Evolutionary conservation across 2,888 invertebrate species (phyloP).

Genomic region (Pogonocherus hispidulus): DNA sequence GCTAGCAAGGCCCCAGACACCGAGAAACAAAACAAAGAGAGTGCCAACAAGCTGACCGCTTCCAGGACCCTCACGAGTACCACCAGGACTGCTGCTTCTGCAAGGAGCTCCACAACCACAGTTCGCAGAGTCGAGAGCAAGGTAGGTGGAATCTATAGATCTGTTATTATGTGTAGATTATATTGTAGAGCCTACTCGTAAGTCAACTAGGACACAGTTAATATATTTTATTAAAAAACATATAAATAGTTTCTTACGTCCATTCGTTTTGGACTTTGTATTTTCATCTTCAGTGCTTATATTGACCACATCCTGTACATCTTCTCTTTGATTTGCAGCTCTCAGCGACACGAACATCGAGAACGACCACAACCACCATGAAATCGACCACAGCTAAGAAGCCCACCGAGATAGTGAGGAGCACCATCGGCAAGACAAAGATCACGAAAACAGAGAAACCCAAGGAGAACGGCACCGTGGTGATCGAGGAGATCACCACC

Average conservation of each 20-base stretch:
- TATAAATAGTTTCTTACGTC: too few species aligned
- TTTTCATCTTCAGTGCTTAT: too few species aligned
- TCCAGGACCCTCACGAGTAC: constrained; percentile 58
- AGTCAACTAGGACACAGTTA: too few species aligned
- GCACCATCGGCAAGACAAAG: constrained; percentile 52
- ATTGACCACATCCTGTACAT: too few species aligned
- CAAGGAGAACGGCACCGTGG: constrained; percentile 60
- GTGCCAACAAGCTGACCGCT: constrained; percentile 75
- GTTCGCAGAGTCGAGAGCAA: constrained; percentile 61
- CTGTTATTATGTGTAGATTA: too few species aligned
- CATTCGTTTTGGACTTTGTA: too few species aligned
- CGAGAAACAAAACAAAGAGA: constrained; percentile 78
- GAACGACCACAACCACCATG: constrained; percentile 61
- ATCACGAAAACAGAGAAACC: constrained; percentile 61
- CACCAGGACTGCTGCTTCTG: constrained; percentile 47
- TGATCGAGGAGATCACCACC: constrained; percentile 55
- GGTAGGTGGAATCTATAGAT: constrained; percentile 41
- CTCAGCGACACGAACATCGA: constrained; percentile 47
- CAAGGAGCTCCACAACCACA: constrained; percentile 55
- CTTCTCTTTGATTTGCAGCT: too few species aligned
- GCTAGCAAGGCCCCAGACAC: constrained; percentile 55
- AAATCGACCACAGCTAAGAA: constrained; percentile 60
- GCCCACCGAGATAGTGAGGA: constrained; percentile 53
- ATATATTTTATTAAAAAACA: too few species aligned
- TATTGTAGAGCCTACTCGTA: too few species aligned